These are phyloP conservation scores for Plebejus melissa DNA, from an alignment of 2,888 invertebrate genomes.

Conservation along the genomic window DNA sequence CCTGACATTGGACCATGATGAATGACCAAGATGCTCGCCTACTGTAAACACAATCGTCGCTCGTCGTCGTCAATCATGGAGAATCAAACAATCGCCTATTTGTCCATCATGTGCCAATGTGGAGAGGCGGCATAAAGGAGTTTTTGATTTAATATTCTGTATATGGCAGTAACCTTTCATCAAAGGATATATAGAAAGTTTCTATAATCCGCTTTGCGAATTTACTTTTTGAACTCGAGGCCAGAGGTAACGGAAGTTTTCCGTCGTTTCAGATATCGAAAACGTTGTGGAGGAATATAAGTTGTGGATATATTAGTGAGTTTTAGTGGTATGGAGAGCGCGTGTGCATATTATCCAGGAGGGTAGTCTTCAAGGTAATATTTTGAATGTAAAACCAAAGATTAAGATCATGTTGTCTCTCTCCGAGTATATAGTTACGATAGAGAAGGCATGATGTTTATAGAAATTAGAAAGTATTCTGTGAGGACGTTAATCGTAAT, in stretches of 20 bases:
- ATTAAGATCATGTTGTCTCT: not conserved
- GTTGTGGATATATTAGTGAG: constrained; percentile 41
- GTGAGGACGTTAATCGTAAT: no score
- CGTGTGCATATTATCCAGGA: constrained; percentile 46
- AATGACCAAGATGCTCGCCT: not conserved
- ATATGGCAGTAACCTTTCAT: not conserved
- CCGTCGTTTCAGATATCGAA: constrained; percentile 63
- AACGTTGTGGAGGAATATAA: constrained; percentile 42
- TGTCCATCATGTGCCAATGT: not conserved
- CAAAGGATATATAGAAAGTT: not conserved
- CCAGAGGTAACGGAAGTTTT: constrained; percentile 48
- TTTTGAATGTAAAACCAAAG: not conserved
- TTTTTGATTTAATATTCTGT: not conserved
- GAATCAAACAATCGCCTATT: not conserved
- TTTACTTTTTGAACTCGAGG: constrained; percentile 29
- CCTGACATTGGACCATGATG: not conserved
- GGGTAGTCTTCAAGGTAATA: constrained; percentile 57
- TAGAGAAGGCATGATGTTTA: no score
- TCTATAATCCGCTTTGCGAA: constrained; percentile 38
- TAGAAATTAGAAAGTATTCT: no score
- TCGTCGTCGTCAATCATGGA: not conserved
- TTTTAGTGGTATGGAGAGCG: constrained; percentile 55
- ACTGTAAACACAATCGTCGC: not conserved
- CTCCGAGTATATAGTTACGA: no score
- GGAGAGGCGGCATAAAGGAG: not conserved